phyloP scores from a whole-genome alignment of 2,888 invertebrate genomes.

The Diachrysia chrysitis region DNA sequence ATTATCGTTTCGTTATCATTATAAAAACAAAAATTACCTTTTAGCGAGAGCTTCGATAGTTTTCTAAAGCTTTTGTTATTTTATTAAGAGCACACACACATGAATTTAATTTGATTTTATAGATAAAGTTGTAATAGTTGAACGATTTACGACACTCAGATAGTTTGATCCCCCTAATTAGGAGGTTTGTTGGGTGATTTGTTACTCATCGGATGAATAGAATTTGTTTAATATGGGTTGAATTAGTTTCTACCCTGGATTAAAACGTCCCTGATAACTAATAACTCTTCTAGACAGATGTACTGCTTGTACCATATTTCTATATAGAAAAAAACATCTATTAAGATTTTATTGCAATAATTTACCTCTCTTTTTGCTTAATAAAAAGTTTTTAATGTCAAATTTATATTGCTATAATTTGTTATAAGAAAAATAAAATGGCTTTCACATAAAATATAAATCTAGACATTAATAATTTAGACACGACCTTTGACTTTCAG shows the following conservation, averaged over 20 bases:
- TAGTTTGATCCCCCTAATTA: neutral
- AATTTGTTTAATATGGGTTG: neutral
- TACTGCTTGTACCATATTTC: neutral
- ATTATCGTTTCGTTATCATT: no score
- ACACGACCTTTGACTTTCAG: slow-evolving; percentile 33
- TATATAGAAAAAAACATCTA: neutral
- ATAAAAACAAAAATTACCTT: no score
- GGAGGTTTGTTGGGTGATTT: slow-evolving; percentile 4
- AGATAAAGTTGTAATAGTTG: neutral
- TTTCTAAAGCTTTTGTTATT: no score
- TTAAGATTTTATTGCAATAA: no score
- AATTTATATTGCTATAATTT: neutral
- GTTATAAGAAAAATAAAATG: slow-evolving; percentile 6
- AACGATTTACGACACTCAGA: neutral
- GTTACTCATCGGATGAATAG: slow-evolving; percentile 1
- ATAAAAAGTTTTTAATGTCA: no score
- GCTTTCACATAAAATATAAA: slow-evolving; percentile 1
- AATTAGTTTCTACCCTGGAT: neutral
- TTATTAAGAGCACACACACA: no score
- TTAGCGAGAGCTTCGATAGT: no score
- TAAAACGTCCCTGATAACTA: neutral
- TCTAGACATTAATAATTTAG: slow-evolving; percentile 24
- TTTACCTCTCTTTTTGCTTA: no score
- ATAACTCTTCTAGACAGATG: neutral
- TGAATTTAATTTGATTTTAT: neutral